phyloP scores from a whole-genome alignment of 2,888 invertebrate genomes.

The Polydrusus tereticollis region DNA sequence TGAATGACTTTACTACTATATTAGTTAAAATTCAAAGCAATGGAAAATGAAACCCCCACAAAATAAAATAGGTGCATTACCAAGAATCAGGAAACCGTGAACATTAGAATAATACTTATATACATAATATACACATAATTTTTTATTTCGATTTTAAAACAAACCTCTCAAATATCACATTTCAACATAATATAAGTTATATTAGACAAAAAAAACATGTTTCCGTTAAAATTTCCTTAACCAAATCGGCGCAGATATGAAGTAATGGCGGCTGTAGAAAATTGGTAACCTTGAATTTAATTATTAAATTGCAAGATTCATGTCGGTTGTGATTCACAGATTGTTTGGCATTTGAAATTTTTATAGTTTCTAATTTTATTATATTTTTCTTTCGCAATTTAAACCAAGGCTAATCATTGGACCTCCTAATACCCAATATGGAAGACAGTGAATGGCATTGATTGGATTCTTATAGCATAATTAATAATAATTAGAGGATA shows the following conservation, averaged over 20 bases:
- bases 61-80: neutral
- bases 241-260: constrained; percentile 27
- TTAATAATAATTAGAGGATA: constrained; percentile 23
- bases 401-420: constrained; percentile 52
- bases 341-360: constrained; percentile 62
- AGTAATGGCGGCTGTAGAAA: constrained; percentile 56
- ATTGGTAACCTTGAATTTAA: constrained; percentile 62
- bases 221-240: constrained; percentile 32
- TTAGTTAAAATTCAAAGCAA: neutral
- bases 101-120: neutral
- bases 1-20: no score
- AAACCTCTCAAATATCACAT: constrained; percentile 1
- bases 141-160: constrained; percentile 1
- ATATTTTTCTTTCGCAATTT: constrained; percentile 54
- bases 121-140: neutral
- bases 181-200: neutral
- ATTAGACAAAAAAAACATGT: constrained; percentile 13
- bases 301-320: constrained; percentile 59
- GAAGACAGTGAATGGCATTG: constrained; percentile 43
- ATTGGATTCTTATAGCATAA: constrained; percentile 43
- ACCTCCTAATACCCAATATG: constrained; percentile 48
- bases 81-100: neutral
- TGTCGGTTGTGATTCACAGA: constrained; percentile 57
- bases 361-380: constrained; percentile 62
- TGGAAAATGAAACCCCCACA: neutral